Base-by-base conservation (phyloP, 1,140 invertebrate genomes). In the Dreissena polymorpha region DNA sequence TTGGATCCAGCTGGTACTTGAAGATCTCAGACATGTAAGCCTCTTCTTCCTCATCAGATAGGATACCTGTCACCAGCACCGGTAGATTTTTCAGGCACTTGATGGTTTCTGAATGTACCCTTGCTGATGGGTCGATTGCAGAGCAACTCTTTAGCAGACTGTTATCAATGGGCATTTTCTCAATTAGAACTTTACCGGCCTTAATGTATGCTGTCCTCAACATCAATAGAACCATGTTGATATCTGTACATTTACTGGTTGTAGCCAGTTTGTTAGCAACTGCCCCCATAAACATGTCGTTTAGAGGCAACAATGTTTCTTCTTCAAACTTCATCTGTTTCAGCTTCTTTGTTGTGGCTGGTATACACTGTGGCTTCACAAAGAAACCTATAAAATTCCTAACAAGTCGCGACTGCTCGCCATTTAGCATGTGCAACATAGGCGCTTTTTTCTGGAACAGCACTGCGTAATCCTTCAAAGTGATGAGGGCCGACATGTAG, bases 31-130 rank as follows among this genome's bases (percentile, higher is more conserved):
- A n/a, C n/a, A n/a, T n/a, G n/a, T n/a, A n/a, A n/a, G n/a, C n/a
- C n/a, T n/a, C n/a, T n/a, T n/a, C n/a, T n/a, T n/a, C n/a, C n/a
- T n/a, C n/a, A n/a, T n/a, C n/a, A n/a, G n/a, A n/a, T n/a, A n/a
- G n/a, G n/a, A n/a, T n/a, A n/a, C n/a, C n/a, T 65, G 8, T 65
- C 8, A 65, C 63, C 8, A 18, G 18, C n/a, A 10, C 63, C 8
- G 63, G 63, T 21, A 65, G 63, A n/a, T 65, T 7, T 65, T 8
- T n/a, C 63, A 65, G 63, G 27, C 8, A 7, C 27, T 8, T 65
- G 63, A 65, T 65, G 8, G 63, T 65, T 65, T 65, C 63, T 25
- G n/a, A 65, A 65, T 65, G 63, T n/a, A n/a, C 8, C 63, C 63
- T 10, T 21, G 63, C 63, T 65, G 63, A 65, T 10, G 18, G 63